A percentile compares a stretch with the other conserved stretches of the same genome.
phyloP scores from a whole-genome alignment of 2,888 invertebrate genomes.

The Rotaria socialis region DNA sequence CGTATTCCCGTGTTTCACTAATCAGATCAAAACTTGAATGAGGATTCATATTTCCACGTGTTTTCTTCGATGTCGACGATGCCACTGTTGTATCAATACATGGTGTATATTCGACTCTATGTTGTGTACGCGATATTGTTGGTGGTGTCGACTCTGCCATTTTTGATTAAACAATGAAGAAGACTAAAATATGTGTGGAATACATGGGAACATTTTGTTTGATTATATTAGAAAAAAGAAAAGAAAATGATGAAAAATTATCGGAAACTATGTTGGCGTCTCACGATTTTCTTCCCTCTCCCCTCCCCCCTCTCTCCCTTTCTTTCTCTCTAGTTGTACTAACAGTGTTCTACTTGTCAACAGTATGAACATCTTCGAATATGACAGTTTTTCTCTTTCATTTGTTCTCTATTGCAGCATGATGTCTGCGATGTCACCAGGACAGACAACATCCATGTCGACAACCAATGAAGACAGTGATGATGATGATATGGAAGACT shows the following conservation, averaged over 20 bases:
- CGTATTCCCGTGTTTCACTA: not conserved
- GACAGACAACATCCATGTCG: not conserved
- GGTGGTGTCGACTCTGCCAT: not conserved
- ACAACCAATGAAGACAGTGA: not conserved
- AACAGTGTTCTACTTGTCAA: not conserved
- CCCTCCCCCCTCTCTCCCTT: not conserved
- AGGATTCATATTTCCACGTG: not conserved
- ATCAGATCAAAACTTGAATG: slow-evolving; percentile 12
- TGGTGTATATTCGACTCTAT: slow-evolving; percentile 7
- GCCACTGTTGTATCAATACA: not conserved
- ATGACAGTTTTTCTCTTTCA: slow-evolving; percentile 3
- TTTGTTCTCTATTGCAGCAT: not conserved
- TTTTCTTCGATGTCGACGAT: not conserved
- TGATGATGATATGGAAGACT: slow-evolving; percentile 14
- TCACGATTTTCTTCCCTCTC: not conserved
- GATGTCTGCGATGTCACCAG: slow-evolving; percentile 14
- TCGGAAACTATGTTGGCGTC: slow-evolving; percentile 3
- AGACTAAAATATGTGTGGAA: slow-evolving; percentile 15
- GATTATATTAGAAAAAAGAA: not conserved
- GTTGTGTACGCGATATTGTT: not conserved
- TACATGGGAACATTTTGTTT: slow-evolving; percentile 8
- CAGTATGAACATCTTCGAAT: slow-evolving; percentile 15
- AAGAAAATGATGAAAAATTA: not conserved
- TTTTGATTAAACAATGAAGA: not conserved
- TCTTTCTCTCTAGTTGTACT: not conserved